A percentile compares a stretch with the other conserved stretches of the same genome.
These are phyloP conservation scores for Leptopilina myrica DNA, from an alignment of 2,888 invertebrate species.

Conservation along the genomic window DNA sequence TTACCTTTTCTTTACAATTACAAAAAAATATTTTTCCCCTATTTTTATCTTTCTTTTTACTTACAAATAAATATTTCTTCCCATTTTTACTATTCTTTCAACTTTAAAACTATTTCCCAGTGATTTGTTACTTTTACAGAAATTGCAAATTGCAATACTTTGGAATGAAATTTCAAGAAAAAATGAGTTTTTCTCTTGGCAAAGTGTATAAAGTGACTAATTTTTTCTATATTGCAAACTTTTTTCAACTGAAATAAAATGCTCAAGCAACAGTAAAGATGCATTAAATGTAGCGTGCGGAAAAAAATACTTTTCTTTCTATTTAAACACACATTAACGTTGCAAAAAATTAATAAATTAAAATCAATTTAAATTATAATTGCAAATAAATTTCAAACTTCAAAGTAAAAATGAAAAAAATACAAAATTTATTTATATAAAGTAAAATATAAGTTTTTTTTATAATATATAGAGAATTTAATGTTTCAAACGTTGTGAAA, in stretches of 20 bases:
- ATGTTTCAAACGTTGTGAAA: too few relatives aligned
- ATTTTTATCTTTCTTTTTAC: too few relatives aligned
- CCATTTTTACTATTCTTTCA: neutral
- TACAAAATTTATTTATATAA: too few relatives aligned
- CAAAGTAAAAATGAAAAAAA: too few relatives aligned
- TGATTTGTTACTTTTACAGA: neutral
- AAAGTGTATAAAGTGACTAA: neutral
- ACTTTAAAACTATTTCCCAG: too few relatives aligned
- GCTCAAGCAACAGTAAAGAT: slow-evolving; percentile 30
- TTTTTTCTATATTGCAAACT: neutral
- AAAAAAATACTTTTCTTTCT: slow-evolving; percentile 40
- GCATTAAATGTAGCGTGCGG: slow-evolving; percentile 52
- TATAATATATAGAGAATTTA: too few relatives aligned
- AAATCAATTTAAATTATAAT: neutral
- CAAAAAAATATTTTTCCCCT: too few relatives aligned
- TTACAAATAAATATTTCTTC: too few relatives aligned
- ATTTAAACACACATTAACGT: neutral
- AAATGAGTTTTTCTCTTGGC: slow-evolving; percentile 4
- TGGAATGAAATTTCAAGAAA: neutral
- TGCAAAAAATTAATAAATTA: neutral
- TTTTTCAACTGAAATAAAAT: neutral
- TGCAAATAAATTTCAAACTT: neutral
- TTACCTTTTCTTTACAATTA: too few relatives aligned
- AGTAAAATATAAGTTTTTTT: too few relatives aligned
- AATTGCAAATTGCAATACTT: neutral